Evolutionary conservation across 2,113 vertebrate genomes (phyloP), one percentile per base, ranked within the genome.

Genomic region (Platichthys stellatus): DNA sequence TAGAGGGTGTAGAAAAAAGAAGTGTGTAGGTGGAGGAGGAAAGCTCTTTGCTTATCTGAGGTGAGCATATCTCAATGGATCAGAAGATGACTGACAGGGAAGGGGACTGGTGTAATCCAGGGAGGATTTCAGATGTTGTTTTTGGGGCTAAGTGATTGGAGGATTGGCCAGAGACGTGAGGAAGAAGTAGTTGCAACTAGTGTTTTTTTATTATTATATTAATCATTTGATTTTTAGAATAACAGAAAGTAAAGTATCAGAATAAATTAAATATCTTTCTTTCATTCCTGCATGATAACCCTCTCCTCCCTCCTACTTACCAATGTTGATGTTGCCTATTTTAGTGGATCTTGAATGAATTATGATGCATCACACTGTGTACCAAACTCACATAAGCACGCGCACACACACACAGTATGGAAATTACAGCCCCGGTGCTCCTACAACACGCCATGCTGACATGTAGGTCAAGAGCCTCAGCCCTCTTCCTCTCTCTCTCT

Each of bases 391-490:
- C 40, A 10, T 38, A 35, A 28, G 28, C 20, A 21, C n/a, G 1
- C 35, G 2, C 2, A 38, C 40, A 40, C 38, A 31, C 23, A 63
- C 49, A 31, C n/a, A 3, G 13, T 24, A 0, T 78, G 21, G 17
- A 80, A 68, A 59, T 14, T 31, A 31, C 6, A 31, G 31, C 31
- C 31, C 6, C 6, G 31, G 6, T 31, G 31, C 31, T 31, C 31
- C 31, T 31, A 31, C 31, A 31, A 31, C 31, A 31, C 1, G 6
- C 6, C 31, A 31, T 31, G 31, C 1, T 72, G 69, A 79, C 87
- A 84, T 83, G 62, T 71, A 74, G 64, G 81, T 82, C 74, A 81
- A 24, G 43, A 74, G 76, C 67, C 78, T 72, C 59, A 15, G 58
- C 72, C 31, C 31, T 7, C 31, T 31, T 1, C 1, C 31, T 31